Evolutionary conservation across 2,888 invertebrate species (phyloP), one percentile per base, ranked within the genome.

Genomic region (Thelaira solivaga): DNA sequence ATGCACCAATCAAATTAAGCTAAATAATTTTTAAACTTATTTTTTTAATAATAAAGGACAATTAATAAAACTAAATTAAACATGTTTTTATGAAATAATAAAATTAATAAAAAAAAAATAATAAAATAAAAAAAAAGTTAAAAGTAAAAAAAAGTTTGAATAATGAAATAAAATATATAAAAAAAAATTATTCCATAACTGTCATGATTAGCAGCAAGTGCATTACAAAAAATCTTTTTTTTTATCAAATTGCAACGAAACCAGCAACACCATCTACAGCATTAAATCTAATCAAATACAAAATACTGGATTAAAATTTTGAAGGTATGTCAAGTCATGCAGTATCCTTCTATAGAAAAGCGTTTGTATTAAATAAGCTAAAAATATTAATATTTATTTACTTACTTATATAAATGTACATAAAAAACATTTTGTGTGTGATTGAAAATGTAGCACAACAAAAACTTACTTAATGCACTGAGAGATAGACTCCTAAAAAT

Each of bases 321-420:
- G n/a, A 67, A 79, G 76, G 71, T 79, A 76, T 68, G 72, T 75
- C 51, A 34, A 34, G 13, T 59, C 43, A 59, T 43, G 10, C 22
- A 39, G 24, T 49, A 20, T 29, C 2, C 16, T 8, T 36, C 5
- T 7, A n/a, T 24, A 67, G 11, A 34, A 13, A 53, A 16, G 10
- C 51, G 11, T 26, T 29, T 24, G n/a, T 22, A 13, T 62, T 31
- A 62, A 62, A 47, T 22, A 43, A 62, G 49, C 45, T 29, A 39
- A 36, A 34, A 59, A 59, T 47, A 47, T 45, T 31, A 22, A 10
- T 4, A 31, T 6, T 29, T 26, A 59, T 16, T 2, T 39, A n/a
- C n/a, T n/a, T n/a, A n/a, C n/a, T 2, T 39, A 11, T 22, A 22
- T 53, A n/a, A 6, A 55, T 1, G 0, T 36, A n/a, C 4, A 13